Evolutionary conservation across 2,888 invertebrate species (phyloP).

Genomic region (Heliconius charithonia): DNA sequence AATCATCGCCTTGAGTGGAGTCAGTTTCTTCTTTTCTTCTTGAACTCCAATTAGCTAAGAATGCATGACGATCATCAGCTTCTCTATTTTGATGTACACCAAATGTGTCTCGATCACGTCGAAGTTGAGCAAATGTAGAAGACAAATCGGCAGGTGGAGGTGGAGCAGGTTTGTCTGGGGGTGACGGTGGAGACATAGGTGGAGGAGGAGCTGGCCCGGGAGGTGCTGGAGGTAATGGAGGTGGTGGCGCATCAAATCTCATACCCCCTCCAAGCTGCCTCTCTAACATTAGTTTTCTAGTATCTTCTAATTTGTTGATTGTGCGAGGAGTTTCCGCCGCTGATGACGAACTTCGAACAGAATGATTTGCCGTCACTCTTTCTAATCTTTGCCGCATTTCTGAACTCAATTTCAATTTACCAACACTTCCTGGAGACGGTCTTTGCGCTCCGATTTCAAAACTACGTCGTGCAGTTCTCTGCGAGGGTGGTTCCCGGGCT

Average conservation of each 20-base stretch:
- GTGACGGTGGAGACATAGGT: slow-evolving; percentile 83
- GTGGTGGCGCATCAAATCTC: slow-evolving; percentile 86
- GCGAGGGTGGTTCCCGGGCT: slow-evolving; percentile 73
- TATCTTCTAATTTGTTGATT: slow-evolving; percentile 92
- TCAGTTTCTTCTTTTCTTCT: slow-evolving; percentile 74
- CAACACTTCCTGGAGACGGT: slow-evolving; percentile 93
- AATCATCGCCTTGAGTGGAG: slow-evolving; percentile 67
- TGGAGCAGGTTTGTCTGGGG: slow-evolving; percentile 82
- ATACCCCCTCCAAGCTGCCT: slow-evolving; percentile 90
- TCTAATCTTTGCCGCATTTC: slow-evolving; percentile 96
- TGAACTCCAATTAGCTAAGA: slow-evolving; percentile 80
- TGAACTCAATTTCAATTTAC: slow-evolving; percentile 94
- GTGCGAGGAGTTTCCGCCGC: slow-evolving; percentile 88
- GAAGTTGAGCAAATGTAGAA: slow-evolving; percentile 86
- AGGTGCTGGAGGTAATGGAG: slow-evolving; percentile 86
- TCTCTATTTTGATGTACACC: slow-evolving; percentile 88
- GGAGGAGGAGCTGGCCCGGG: slow-evolving; percentile 86
- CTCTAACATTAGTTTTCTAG: slow-evolving; percentile 92
- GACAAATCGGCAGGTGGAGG: slow-evolving; percentile 85
- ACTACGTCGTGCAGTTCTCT: slow-evolving; percentile 82
- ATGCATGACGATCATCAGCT: slow-evolving; percentile 81
- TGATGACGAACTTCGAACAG: slow-evolving; percentile 90
- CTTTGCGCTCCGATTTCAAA: slow-evolving; percentile 92
- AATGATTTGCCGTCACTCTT: slow-evolving; percentile 94
- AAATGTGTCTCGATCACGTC: slow-evolving; percentile 89